phyloP scores from a whole-genome alignment of 2,797 vertebrate genomes.

The Parauchenoglanis ngamensis region DNA sequence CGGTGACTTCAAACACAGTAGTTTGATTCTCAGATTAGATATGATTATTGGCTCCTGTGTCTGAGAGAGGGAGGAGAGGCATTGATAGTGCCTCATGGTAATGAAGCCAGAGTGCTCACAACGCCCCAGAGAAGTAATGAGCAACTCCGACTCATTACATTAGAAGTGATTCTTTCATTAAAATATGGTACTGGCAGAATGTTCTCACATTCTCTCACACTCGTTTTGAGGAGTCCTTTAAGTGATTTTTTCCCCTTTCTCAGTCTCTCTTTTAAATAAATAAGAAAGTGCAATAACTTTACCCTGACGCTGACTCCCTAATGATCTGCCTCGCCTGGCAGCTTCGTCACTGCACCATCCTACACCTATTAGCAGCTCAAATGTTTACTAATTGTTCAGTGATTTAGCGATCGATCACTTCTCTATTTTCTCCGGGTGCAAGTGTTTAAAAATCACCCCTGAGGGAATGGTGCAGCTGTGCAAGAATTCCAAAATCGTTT shows the following conservation, averaged over 20 bases:
- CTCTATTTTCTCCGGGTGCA: not conserved
- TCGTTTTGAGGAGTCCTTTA: not conserved
- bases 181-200: conserved; percentile 58
- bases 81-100: conserved; percentile 31
- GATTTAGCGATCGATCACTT: conserved; percentile 43
- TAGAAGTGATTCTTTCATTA: conserved; percentile 77
- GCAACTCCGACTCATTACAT: conserved; percentile 77
- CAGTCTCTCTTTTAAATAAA: conserved; percentile 40
- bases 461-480: not conserved
- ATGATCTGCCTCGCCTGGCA: conserved; percentile 6
- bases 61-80: not conserved
- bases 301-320: conserved; percentile 22
- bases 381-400: conserved; percentile 52
- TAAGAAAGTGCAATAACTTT: conserved; percentile 29
- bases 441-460: not conserved
- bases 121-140: conserved; percentile 67
- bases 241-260: not conserved
- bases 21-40: not conserved
- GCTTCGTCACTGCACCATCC: conserved; percentile 8
- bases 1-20: not conserved
- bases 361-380: conserved; percentile 29
- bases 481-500: not conserved
- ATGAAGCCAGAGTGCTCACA: conserved; percentile 37
- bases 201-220: conserved; percentile 14
- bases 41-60: conserved; percentile 3